These are phyloP conservation scores for Emydocephalus ijimae DNA, from an alignment of 2,113 vertebrate species.

Conservation along the genomic window DNA sequence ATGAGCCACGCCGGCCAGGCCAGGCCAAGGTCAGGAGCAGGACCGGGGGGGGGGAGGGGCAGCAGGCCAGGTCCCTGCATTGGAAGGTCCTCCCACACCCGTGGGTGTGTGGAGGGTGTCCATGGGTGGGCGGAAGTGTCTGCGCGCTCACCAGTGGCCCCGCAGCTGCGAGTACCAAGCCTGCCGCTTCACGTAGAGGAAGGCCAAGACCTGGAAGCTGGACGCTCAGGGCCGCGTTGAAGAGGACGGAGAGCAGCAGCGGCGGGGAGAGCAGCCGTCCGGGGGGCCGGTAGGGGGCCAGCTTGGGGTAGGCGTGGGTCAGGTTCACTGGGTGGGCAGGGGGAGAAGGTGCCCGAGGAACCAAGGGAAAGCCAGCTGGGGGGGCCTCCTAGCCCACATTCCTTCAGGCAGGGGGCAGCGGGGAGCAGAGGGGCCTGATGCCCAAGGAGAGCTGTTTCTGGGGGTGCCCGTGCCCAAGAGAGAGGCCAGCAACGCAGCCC, in stretches of 20 bases:
- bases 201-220: conserved; percentile 58
- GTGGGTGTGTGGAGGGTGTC: no score
- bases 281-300: conserved; percentile 66
- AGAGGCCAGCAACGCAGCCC: background rate
- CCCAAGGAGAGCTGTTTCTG: background rate
- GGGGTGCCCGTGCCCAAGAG: background rate
- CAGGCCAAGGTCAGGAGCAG: no score
- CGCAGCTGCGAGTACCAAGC: conserved; percentile 65
- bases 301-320: conserved; percentile 66
- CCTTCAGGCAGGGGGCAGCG: background rate
- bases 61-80: no score
- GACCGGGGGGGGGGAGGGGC: no score
- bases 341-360: background rate
- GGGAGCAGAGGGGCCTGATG: rapidly evolving
- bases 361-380: background rate
- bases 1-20: background rate
- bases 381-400: background rate
- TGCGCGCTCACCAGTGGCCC: conserved; percentile 51
- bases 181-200: conserved; percentile 69
- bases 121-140: no score
- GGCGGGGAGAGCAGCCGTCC: conserved; percentile 68
- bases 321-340: conserved; percentile 64
- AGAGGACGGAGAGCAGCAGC: conserved; percentile 65
- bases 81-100: background rate
- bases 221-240: conserved; percentile 57